Base-by-base conservation (phyloP, 2,113 vertebrate genomes). In the Sylvietta virens region DNA sequence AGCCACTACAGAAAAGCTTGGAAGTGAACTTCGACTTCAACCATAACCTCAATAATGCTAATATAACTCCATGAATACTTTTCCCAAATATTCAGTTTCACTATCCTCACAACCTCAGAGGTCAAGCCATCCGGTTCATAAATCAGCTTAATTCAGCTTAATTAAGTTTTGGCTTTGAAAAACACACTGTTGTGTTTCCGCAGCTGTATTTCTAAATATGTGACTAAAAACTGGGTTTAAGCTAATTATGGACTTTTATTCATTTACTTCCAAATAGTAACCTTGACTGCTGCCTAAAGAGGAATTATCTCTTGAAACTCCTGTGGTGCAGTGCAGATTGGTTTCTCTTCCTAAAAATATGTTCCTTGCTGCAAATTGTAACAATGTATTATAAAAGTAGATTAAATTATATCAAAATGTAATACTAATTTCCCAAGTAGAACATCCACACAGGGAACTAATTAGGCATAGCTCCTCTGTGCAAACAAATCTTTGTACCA, bases 401-500 rank as follows among this genome's bases (percentile, higher is more conserved):
- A 84, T 81, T 70, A 86, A 94, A 91, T 94, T 60, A 65, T 91
- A 94, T 89, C 65, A 94, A 94, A 96, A 89, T 27, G 31, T 65
- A 94, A 81, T 64, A 91, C 37, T 92, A 84, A 96, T 94, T 95
- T 94, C 51, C 65, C 76, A 92, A 96, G 76, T 64, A 92, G 72
- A 92, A 90, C 91, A 91, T 62, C 86, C 94, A 97, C 89, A 89
- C 5, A 92, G 48, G 57, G 69, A 91, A 53, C 60, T 96, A 97
- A 97, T 94, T 95, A 94, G 72, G 16, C 89, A 65, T 20, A 94
- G 35, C 26, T 95, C 94, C 83, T 95, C 53, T 81, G 81, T 79
- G 91, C 60, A 95, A 96, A 94, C 65, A 96, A 91, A 79, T 73
- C 93, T 89, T 87, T 81, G 45, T 31, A 92, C 72, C 89, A 95